phyloP scores from a whole-genome alignment of 2,888 invertebrate species.

The Pachymerium ferrugineum region DNA sequence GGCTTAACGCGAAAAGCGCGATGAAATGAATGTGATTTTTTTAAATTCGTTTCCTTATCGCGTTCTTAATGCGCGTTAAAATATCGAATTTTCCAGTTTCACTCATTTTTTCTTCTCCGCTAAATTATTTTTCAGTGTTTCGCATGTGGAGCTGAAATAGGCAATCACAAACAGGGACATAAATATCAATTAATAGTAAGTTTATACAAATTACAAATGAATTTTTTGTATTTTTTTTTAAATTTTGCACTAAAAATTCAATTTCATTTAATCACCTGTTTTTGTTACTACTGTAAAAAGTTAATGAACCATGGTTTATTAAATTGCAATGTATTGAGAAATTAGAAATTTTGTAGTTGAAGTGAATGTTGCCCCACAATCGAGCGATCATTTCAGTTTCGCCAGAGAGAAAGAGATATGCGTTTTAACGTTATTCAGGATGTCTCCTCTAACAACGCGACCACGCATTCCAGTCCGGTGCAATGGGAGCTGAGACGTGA shows the following conservation, averaged over 20 bases:
- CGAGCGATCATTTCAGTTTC: no score
- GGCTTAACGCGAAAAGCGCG: background rate
- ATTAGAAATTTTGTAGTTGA: no score
- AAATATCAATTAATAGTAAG: constrained; percentile 83
- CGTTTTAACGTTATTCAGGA: no score
- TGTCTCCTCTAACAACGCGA: background rate
- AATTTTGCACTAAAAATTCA: no score
- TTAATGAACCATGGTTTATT: no score
- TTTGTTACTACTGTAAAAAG: no score
- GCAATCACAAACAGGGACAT: constrained; percentile 82
- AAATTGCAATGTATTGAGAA: no score
- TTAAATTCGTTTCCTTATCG: background rate
- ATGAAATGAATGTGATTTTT: background rate
- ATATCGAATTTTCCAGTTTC: background rate
- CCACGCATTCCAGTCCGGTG: background rate
- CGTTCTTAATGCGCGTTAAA: background rate
- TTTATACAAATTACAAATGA: no score
- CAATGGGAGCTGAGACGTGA: background rate
- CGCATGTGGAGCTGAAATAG: constrained; percentile 87
- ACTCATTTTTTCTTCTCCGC: background rate
- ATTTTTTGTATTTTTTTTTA: no score
- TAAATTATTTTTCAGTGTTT: constrained; percentile 70
- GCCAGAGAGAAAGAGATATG: no score
- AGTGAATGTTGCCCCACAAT: no score
- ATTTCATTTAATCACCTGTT: no score